Evolutionary conservation across 1,140 invertebrate genomes (phyloP).

Genomic region (Macrostomum lignano): DNA sequence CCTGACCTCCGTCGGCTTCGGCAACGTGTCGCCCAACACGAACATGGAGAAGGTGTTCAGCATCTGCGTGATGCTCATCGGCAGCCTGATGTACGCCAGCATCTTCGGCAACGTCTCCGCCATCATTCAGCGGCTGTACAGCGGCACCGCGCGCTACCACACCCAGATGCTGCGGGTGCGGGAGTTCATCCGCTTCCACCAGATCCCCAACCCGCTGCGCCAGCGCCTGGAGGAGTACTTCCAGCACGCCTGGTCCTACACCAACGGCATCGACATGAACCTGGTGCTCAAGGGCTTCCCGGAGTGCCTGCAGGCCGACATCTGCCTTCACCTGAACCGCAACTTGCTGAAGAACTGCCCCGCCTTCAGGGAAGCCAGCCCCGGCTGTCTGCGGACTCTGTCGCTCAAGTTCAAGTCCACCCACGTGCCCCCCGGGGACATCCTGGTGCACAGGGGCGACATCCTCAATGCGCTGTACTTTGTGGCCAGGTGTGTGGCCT

Average conservation of each 20-base stretch:
- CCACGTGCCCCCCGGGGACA: conserved; percentile 24
- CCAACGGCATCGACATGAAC: too few relatives aligned
- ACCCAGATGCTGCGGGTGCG: conserved; percentile 54
- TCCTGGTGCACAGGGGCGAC: conserved; percentile 22
- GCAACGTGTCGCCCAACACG: conserved; percentile 82
- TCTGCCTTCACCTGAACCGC: too few relatives aligned
- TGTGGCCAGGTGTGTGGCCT: too few relatives aligned
- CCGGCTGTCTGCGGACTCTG: conserved; percentile 17
- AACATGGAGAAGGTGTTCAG: conserved; percentile 95
- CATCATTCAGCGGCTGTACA: conserved; percentile 88
- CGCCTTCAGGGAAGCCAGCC: too few relatives aligned
- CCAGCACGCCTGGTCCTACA: too few relatives aligned
- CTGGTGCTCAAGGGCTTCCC: too few relatives aligned
- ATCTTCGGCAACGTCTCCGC: conserved; percentile 92
- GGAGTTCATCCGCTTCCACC: conserved; percentile 92
- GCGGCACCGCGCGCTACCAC: conserved; percentile 80
- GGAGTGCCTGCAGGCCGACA: too few relatives aligned
- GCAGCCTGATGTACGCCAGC: too few relatives aligned
- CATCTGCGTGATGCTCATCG: conserved; percentile 95
- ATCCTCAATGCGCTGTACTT: conserved; percentile 22
- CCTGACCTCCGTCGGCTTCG: conserved; percentile 89
- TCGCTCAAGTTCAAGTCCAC: conserved; percentile 22
- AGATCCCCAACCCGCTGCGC: too few relatives aligned
- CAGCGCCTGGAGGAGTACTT: too few relatives aligned
- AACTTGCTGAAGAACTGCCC: too few relatives aligned